These are phyloP conservation scores for Zaprionus capensis DNA, from an alignment of 1,140 invertebrate genomes.

Conservation along the genomic window DNA sequence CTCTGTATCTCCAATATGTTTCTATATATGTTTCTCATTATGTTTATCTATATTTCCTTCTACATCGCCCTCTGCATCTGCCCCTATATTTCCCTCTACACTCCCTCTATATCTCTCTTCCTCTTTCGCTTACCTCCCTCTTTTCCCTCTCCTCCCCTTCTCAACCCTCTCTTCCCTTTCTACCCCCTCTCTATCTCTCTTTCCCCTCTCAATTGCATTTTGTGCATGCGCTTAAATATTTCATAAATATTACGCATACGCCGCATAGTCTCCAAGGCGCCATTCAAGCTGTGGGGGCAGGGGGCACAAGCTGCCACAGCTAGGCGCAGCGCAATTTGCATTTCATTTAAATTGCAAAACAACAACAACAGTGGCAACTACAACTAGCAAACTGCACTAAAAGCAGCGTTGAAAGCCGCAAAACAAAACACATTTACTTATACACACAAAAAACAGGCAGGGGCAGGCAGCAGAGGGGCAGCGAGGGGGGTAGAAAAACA, in stretches of 20 bases:
- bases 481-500: conserved; percentile 18
- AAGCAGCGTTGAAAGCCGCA: conserved; percentile 52
- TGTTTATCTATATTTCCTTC: not conserved
- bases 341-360: conserved; percentile 79
- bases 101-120: not conserved
- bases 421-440: conserved; percentile 45
- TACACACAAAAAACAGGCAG: conserved; percentile 21
- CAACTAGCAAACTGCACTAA: conserved; percentile 65
- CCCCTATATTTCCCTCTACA: not conserved
- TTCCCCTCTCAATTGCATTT: conserved; percentile 10
- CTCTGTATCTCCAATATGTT: too few relatives aligned
- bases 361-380: conserved; percentile 36
- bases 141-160: not conserved
- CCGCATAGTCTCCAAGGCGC: conserved; percentile 55
- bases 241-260: conserved; percentile 76
- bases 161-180: not conserved
- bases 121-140: not conserved
- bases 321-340: conserved; percentile 66
- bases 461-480: too few relatives aligned
- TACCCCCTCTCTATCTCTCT: not conserved
- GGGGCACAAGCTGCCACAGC: too few relatives aligned
- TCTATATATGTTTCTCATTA: too few relatives aligned
- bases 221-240: conserved; percentile 53
- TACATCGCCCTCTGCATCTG: not conserved
- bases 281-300: conserved; percentile 33